Evolutionary conservation across 2,888 invertebrate species (phyloP), one percentile per base, ranked within the genome.

Genomic region (Perdita meconis): DNA sequence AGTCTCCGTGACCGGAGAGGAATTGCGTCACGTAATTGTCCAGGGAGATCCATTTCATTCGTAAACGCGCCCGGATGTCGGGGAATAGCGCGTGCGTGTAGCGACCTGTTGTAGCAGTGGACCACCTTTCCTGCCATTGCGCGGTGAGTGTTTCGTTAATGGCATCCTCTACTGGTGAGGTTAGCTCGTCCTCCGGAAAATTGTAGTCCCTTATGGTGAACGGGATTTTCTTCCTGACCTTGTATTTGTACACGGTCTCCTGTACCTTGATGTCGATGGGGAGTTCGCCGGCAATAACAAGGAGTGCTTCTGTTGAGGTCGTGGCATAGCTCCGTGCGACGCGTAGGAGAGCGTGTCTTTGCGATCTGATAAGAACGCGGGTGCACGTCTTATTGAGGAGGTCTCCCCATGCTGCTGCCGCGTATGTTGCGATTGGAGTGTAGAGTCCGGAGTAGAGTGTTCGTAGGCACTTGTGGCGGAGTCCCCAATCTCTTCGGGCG

Each of bases 381-480:
- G 12, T 5, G 24, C 16, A 1, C 1, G 6, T 13, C 3, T 36
- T 26, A n/a, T 24, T 56, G 0, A 36, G 10, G n/a, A 44, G 24
- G 24, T 73, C 63, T 0, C 8, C 36, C 84, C 80, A 81, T 0
- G 60, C 65, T 0, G 24, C 65, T 0, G 73, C 70, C 0, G 67
- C 82, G 38, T 82, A 83, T 0, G 78, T 65, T 0, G 59, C 34
- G 0, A 76, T 70, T 0, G 81, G 78, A 2, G 79, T 42, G 42
- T 59, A 82, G 0, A 81, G 36, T 0, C 74, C 67, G 1, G 36
- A 74, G 38, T 83, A 83, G 0, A 81, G 56, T 0, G 56, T 65
- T 1, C 1, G 10, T 26, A 80, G 36, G 0, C 42, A n/a, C 0
- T 30, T 36, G 0, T 16, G 19, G 1, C 44, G 38, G 1, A 78